Percentiles rank a stretch among this genome's conserved stretches.
phyloP scores from a whole-genome alignment of 2,888 invertebrate species.

The Linnaemya tessellans region DNA sequence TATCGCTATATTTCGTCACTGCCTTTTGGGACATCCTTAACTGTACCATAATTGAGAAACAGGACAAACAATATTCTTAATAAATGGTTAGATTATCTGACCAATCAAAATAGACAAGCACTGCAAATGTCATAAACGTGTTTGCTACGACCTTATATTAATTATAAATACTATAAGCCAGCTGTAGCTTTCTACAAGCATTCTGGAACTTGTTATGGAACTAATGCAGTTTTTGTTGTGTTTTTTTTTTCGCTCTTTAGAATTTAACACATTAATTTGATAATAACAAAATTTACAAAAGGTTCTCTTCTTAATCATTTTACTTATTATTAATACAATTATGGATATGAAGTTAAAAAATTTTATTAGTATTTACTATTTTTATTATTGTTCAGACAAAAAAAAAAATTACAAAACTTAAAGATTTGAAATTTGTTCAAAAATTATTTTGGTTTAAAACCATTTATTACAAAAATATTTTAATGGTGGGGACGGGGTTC shows the following conservation, averaged over 20 bases:
- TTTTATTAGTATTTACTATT: background rate
- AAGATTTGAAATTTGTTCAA: conserved; percentile 18
- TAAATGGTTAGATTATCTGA: too few relatives aligned
- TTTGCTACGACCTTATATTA: too few relatives aligned
- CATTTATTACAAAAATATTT: conserved; percentile 18
- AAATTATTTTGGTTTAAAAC: conserved; percentile 8
- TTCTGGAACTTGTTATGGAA: background rate
- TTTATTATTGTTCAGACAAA: conserved; percentile 33
- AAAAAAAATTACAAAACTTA: background rate
- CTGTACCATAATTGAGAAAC: too few relatives aligned
- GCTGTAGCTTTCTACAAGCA: background rate
- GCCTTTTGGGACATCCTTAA: too few relatives aligned
- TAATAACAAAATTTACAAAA: conserved; percentile 52
- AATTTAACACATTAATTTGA: conserved; percentile 23
- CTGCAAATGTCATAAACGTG: too few relatives aligned
- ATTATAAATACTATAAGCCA: background rate
- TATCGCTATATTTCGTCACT: too few relatives aligned
- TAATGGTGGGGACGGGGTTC: background rate
- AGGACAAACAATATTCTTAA: too few relatives aligned
- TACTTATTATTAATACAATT: background rate
- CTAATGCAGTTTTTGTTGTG: background rate
- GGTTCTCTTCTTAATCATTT: background rate
- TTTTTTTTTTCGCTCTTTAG: background rate
- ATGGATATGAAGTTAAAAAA: background rate
- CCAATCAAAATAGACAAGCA: too few relatives aligned